These are phyloP conservation scores for Pseudococcus longispinus DNA, from an alignment of 2,888 invertebrate species.

Conservation along the genomic window DNA sequence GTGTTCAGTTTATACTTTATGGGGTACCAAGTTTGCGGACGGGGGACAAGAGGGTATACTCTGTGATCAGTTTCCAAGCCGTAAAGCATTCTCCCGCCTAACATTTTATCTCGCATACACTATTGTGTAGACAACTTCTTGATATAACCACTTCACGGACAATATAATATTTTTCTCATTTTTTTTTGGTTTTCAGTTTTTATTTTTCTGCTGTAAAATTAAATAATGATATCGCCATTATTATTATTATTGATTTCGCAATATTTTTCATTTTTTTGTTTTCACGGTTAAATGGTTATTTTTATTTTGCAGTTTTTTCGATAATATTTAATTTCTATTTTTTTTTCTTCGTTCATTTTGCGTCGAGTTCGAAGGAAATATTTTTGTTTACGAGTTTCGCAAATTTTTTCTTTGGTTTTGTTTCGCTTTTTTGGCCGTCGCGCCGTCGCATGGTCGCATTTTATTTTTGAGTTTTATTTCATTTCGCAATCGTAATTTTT, in stretches of 20 bases:
- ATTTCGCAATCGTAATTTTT: no score
- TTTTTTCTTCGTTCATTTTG: not conserved
- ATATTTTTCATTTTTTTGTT: constrained; percentile 48
- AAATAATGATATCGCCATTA: not conserved
- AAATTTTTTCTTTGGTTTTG: constrained; percentile 33
- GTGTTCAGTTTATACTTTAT: constrained; percentile 53
- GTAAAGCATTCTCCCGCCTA: constrained; percentile 59
- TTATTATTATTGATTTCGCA: constrained; percentile 26
- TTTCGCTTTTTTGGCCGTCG: not conserved
- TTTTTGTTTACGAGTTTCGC: not conserved
- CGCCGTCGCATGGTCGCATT: constrained; percentile 15
- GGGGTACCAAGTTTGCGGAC: constrained; percentile 46
- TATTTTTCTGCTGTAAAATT: not conserved
- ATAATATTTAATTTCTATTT: constrained; percentile 25
- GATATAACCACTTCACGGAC: constrained; percentile 51
- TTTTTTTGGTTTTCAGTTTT: not conserved
- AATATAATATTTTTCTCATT: constrained; percentile 11
- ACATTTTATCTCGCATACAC: constrained; percentile 59
- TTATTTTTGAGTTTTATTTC: not conserved
- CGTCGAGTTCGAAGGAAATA: not conserved
- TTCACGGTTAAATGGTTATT: constrained; percentile 6
- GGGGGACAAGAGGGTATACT: constrained; percentile 51
- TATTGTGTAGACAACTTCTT: constrained; percentile 58
- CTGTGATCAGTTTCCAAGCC: constrained; percentile 58
- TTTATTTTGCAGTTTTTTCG: not conserved